Evolutionary conservation across 2,113 vertebrate genomes (phyloP), one percentile per base, ranked within the genome.

Genomic region (Petromus typicus): DNA sequence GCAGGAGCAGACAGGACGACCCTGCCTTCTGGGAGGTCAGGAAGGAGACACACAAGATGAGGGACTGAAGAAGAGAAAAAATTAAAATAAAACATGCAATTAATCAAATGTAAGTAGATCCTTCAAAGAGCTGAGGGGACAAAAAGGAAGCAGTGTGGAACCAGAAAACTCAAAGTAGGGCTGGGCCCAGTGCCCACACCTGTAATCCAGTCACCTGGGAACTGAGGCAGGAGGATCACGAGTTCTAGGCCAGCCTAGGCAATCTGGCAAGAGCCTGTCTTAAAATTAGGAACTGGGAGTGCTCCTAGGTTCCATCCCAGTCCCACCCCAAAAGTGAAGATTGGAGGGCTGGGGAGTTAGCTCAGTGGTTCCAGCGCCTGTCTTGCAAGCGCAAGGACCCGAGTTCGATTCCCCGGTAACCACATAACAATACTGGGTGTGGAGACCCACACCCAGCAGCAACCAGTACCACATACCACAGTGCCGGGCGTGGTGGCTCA

Each of bases 11-110:
- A 84, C 32, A 66, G 5, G n/a, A 76, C 30, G 3, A 54, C 43
- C 8, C 57, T 89, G n/a, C 43, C 80, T 73, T 96, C 93, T 51
- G 45, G 76, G 45, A 94, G 71, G 20, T 75, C 43, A 93, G 25
- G 64, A 78, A 20, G 69, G 59, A 93, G 40, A 69, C n/a, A 84
- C 25, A 63, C 16, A 63, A 67, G 45, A 93, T 12, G 45, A 40
- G 43, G 80, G 85, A 82, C 69, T 20, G 22, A 82, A 59, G 43
- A 20, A 81, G 69, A 59, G 43, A 0, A 2, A 3, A 25, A 18
- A 18, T 25, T 30, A 75, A 5, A 67, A 34, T 20, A 54, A 63
- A 83, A 45, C 30, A 75, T n/a, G 1, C 54, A 90, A 86, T 82
- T 78, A 87, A 83, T 20, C 64, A 45, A 93, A n/a, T 27, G 2